Percentiles rank a stretch among this genome's conserved stretches.
Conservation (phyloP, 1,140 invertebrate genomes). For the Arctopsyche grandis region DNA sequence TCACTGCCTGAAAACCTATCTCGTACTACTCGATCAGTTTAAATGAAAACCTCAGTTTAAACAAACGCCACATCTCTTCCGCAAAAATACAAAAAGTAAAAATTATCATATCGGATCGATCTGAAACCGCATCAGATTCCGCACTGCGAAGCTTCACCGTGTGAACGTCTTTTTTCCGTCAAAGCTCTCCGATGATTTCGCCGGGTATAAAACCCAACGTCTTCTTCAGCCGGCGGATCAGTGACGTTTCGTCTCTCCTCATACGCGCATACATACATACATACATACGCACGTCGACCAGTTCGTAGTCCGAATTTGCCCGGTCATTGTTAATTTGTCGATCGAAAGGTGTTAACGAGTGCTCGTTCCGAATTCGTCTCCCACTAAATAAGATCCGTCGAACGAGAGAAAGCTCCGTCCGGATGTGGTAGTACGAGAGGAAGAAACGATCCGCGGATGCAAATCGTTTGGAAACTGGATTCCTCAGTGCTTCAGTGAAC, state of each 20-base stretch:
- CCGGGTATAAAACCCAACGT: constrained; percentile 35
- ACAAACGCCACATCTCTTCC: too few species aligned
- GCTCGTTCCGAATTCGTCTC: constrained; percentile 25
- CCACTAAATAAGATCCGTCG: not conserved
- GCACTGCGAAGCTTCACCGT: too few species aligned
- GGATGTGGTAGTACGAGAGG: not conserved
- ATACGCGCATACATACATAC: not conserved
- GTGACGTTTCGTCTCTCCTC: constrained; percentile 1
- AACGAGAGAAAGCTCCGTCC: constrained; percentile 9
- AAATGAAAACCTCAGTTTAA: too few species aligned
- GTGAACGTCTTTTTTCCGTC: too few species aligned
- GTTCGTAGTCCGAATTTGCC: not conserved
- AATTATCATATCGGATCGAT: too few species aligned
- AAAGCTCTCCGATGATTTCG: not conserved
- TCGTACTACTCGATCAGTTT: too few species aligned
- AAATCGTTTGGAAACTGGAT: constrained; percentile 39
- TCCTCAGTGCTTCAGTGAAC: constrained; percentile 30
- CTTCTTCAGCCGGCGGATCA: not conserved
- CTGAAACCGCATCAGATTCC: too few species aligned
- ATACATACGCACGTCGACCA: too few species aligned
- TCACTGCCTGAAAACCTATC: too few species aligned
- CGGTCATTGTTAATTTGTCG: not conserved
- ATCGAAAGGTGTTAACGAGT: constrained; percentile 37
- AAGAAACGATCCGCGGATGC: constrained; percentile 22
- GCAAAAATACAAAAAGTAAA: too few species aligned